Conservation (phyloP, 2,113 vertebrate genomes). For the Labrus mixtus region DNA sequence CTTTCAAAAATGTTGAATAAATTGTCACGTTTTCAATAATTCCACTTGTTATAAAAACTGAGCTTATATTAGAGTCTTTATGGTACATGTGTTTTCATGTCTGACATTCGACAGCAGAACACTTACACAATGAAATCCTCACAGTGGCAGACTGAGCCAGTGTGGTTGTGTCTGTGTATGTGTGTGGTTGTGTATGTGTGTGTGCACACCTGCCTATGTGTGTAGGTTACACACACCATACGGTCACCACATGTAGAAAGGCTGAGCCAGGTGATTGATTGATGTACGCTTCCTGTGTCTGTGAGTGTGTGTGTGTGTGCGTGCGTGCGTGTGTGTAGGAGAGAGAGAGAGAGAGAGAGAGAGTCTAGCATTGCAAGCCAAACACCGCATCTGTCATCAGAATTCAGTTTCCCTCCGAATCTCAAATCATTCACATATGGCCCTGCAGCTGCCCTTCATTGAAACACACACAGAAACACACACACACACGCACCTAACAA, state of each 20-base stretch:
- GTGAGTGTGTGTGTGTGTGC: constrained; percentile 22
- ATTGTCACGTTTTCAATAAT: constrained; percentile 46
- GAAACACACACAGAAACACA: constrained; percentile 22
- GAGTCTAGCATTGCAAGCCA: constrained; percentile 82
- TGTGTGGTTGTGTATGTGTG: constrained; percentile 23
- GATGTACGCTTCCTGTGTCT: constrained; percentile 73
- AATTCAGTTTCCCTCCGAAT: constrained; percentile 77
- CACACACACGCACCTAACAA: constrained; percentile 53
- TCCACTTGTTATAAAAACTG: constrained; percentile 56
- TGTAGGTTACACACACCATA: constrained; percentile 63
- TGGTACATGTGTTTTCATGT: constrained; percentile 50
- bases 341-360: constrained; percentile 10
- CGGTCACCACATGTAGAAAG: constrained; percentile 79
- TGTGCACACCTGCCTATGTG: constrained; percentile 1
- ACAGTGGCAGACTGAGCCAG: constrained; percentile 11
- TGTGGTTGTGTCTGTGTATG: constrained; percentile 25
- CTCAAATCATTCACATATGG: constrained; percentile 84
- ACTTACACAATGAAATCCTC: constrained; percentile 46
- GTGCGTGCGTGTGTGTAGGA: not conserved
- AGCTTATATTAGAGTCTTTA: constrained; percentile 57
- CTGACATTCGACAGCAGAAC: constrained; percentile 52
- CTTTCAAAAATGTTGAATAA: constrained; percentile 22
- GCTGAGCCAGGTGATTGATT: constrained; percentile 82
- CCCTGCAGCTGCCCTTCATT: constrained; percentile 69
- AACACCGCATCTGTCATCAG: constrained; percentile 85